Percentiles rank a stretch among this genome's conserved stretches.
phyloP scores from a whole-genome alignment of 2,888 invertebrate species.

The Dorcus hopei region DNA sequence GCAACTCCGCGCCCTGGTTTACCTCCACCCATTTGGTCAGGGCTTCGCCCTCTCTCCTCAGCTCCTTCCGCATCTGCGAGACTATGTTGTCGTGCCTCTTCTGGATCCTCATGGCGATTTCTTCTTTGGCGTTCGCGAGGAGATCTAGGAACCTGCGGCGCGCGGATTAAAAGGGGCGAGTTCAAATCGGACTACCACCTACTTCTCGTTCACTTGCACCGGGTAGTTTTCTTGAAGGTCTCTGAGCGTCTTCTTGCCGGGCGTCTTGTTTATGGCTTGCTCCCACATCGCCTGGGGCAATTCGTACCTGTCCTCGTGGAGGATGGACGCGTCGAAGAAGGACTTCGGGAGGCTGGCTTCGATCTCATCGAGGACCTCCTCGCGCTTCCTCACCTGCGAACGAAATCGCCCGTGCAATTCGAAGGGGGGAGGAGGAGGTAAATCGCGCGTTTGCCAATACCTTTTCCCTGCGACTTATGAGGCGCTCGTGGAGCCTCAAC shows the following conservation, averaged over 20 bases:
- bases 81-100: conserved; percentile 43
- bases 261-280: conserved; percentile 44
- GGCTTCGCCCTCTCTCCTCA: conserved; percentile 42
- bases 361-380: conserved; percentile 44
- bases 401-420: neutral
- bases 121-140: conserved; percentile 42
- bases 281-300: conserved; percentile 47
- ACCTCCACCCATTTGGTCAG: conserved; percentile 38
- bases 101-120: conserved; percentile 44
- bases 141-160: conserved; percentile 37
- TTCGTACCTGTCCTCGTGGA: conserved; percentile 37
- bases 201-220: conserved; percentile 39
- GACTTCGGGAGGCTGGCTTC: conserved; percentile 38
- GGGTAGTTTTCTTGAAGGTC: conserved; percentile 39
- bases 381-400: conserved; percentile 37
- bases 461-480: conserved; percentile 34
- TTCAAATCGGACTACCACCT: conserved; percentile 12
- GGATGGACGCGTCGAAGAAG: conserved; percentile 39
- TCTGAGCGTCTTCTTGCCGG: conserved; percentile 38
- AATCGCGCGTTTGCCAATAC: conserved; percentile 14
- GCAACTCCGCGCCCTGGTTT: conserved; percentile 1
- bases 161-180: conserved; percentile 6
- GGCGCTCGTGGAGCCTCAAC: conserved; percentile 38
- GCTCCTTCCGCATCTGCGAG: conserved; percentile 45
- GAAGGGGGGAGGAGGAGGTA: neutral